phyloP scores from a whole-genome alignment of 2,113 vertebrate species.

The Myotis brandtii region DNA sequence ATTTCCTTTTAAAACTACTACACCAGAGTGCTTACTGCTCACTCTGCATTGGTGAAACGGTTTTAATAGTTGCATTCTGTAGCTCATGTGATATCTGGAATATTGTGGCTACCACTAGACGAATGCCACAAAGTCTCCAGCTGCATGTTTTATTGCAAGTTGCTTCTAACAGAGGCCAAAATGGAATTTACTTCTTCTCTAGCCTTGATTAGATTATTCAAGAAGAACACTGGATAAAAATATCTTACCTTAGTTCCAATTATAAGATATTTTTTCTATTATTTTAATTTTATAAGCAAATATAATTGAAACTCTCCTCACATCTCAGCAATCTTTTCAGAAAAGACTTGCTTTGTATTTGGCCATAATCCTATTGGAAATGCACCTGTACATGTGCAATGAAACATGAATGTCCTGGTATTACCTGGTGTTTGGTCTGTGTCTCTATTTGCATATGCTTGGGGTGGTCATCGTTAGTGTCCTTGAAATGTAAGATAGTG shows the following conservation, averaged over 20 bases:
- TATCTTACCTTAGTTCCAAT: neutral
- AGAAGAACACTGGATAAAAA: neutral
- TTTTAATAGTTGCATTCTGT: neutral
- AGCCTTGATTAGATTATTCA: neutral
- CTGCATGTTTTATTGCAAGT: neutral
- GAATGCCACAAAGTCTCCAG: neutral
- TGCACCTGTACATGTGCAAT: neutral
- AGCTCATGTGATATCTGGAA: neutral
- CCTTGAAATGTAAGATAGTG: neutral
- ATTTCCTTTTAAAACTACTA: neutral
- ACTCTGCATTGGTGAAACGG: neutral
- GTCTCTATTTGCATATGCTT: neutral
- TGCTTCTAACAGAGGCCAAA: neutral
- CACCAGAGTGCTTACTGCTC: neutral
- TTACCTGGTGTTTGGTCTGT: neutral
- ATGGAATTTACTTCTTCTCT: neutral
- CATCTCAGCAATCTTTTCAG: neutral
- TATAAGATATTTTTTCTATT: neutral
- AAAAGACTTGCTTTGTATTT: too few species aligned
- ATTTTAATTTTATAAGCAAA: neutral
- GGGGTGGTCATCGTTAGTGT: neutral
- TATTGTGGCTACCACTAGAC: neutral
- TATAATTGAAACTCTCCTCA: neutral
- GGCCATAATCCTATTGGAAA: too few species aligned
- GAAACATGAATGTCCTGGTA: neutral